Evolutionary conservation across 2,888 invertebrate species (phyloP), one percentile per base, ranked within the genome.

Genomic region (Cremastobaeus sp.): DNA sequence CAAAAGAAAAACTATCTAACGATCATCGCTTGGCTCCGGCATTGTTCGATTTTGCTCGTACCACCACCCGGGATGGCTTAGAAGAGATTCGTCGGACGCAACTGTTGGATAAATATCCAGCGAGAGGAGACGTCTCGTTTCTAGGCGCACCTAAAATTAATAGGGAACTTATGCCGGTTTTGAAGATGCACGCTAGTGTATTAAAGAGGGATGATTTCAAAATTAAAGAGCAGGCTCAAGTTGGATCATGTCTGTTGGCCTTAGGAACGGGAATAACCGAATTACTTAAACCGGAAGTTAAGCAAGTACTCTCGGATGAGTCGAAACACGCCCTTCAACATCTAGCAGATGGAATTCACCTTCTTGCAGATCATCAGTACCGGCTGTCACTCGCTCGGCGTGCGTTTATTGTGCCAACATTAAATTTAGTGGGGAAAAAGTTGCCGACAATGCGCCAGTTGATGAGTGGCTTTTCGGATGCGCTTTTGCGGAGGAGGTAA

Each of bases 131-230:
- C 12, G 14, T 57, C 3, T 9, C 18, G 15, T 21, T 59, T 21
- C 11, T 59, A 1, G 57, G 45, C 5, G 35, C 57, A 2, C 57
- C 57, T 3, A 45, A 59, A 17, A 2, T 59, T 9, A 59, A 59
- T 11, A 59, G 37, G 9, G 37, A 37, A 28, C 8, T 57, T 0
- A 1, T 34, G 3, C 21, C 43, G 1, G 57, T 20, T 5, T 20
- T 34, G 2, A 59, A 52, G 11, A 11, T 35, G 6, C 41, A 39
- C 2, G 43, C 20, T 3, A 37, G 37, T 4, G 12, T 17, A 0
- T 3, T 69, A 1, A 60, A 55, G 18, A n/a, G 62, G n/a, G 70
- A 62, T 21, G 70, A 62, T 12, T 39, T 55, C 12, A 47, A 62
- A 11, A 2, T 15, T 14, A 15, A 47, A 11, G 11, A 39, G 1